These are phyloP conservation scores for Galerucella calmariensis DNA, from an alignment of 2,888 invertebrate genomes.

Conservation along the genomic window DNA sequence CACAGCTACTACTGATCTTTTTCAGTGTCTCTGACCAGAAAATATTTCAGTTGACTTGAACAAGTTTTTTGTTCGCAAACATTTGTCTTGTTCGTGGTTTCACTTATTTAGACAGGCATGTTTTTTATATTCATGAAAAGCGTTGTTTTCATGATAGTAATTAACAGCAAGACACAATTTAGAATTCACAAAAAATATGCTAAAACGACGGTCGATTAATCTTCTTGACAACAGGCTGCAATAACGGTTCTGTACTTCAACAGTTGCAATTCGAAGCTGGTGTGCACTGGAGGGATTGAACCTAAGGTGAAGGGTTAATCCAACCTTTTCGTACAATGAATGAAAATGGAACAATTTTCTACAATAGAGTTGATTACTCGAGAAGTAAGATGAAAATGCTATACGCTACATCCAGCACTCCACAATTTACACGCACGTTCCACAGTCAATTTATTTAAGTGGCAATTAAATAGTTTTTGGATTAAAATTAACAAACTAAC, in stretches of 20 bases:
- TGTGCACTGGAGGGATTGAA: too few species aligned
- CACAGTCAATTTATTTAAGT: not conserved
- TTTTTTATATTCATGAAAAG: not conserved
- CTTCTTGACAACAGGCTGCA: too few species aligned
- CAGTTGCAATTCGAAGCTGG: too few species aligned
- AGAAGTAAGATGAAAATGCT: not conserved
- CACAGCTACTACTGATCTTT: conserved; percentile 27
- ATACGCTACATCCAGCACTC: not conserved
- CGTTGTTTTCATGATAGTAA: not conserved
- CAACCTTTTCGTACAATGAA: too few species aligned
- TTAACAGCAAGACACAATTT: not conserved
- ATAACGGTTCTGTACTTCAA: too few species aligned
- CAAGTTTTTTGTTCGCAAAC: not conserved
- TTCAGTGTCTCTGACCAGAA: conserved; percentile 5
- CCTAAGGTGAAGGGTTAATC: too few species aligned
- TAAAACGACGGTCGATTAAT: too few species aligned
- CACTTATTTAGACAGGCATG: not conserved
- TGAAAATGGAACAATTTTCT: too few species aligned
- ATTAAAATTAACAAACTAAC: conserved; percentile 5
- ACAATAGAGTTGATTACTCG: not conserved
- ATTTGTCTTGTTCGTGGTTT: not conserved
- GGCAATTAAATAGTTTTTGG: not conserved
- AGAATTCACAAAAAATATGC: too few species aligned
- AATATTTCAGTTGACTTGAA: not conserved
- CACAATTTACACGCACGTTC: conserved; percentile 9